phyloP scores from a whole-genome alignment of 2,113 vertebrate genomes.

The Sapayoa aenigma region DNA sequence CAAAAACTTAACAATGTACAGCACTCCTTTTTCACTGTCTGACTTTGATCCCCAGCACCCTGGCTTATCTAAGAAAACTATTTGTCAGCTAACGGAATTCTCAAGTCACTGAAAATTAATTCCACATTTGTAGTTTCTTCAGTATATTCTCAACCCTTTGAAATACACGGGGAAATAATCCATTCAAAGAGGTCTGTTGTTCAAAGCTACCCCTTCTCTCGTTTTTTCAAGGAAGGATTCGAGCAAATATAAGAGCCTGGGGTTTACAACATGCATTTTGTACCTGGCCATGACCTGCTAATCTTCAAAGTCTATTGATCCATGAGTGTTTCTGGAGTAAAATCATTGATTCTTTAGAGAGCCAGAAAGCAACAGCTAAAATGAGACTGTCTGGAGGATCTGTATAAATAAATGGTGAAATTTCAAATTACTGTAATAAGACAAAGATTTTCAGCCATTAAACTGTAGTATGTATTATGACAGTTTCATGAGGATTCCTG shows the following conservation, averaged over 20 bases:
- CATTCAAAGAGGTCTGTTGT: conserved; percentile 35
- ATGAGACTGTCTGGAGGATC: background rate
- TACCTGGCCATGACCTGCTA: conserved; percentile 41
- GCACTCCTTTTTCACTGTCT: background rate
- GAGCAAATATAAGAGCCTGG: conserved; percentile 19
- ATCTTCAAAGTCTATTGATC: conserved; percentile 53
- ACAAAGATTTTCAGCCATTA: background rate
- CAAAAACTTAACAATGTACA: background rate
- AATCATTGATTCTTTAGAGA: conserved; percentile 16
- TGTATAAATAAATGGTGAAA: background rate
- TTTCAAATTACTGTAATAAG: background rate
- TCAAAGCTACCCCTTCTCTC: conserved; percentile 31
- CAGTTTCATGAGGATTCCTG: background rate
- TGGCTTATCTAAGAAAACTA: conserved; percentile 19
- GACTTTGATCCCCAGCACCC: background rate
- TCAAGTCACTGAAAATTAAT: conserved; percentile 47
- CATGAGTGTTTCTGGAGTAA: conserved; percentile 6
- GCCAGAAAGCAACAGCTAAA: conserved; percentile 2
- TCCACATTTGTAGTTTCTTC: conserved; percentile 22
- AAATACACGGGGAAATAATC: conserved; percentile 47
- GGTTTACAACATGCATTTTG: conserved; percentile 51
- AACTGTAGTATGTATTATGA: background rate
- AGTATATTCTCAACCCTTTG: conserved; percentile 1
- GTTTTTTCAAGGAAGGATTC: conserved; percentile 29
- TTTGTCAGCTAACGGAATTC: conserved; percentile 32